Base-by-base conservation (phyloP, 2,113 vertebrate genomes). In the Laterallus jamaicensis region DNA sequence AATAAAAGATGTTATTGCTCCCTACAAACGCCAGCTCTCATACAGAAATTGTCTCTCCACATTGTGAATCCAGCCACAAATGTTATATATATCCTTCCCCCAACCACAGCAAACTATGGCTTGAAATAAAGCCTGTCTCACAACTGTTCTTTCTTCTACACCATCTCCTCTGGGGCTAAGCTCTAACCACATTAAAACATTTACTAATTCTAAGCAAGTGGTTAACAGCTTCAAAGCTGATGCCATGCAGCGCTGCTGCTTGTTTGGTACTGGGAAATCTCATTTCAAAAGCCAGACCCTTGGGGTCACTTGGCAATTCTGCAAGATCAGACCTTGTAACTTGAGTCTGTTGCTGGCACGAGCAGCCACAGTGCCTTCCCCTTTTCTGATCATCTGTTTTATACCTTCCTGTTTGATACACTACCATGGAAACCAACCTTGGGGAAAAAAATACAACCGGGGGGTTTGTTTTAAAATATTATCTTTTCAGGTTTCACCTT, bases 21-120 rank as follows among this genome's bases (percentile, higher is more conserved):
- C 42, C 50, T 64, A 28, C 10, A 59, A 28, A 39, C 39, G 37
- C 28, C 32, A 64, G 42, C 6, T 64, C 68, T 66, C 26, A 16
- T 10, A 55, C 4, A 69, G 55, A n/a, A 82, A 19, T 60, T 73
- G 59, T 68, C 13, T 12, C 29, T 69, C 62, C 35, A 54, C 42
- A 20, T 26, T 73, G 26, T 1, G 0, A 58, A 64, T 37, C n/a
- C 25, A 42, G 37, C 42, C 42, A 63, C 60, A 69, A 64, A 47
- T 0, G 0, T 52, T 31, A 22, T 2, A 22, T 2, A 15, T 11
- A 87, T 35, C 49, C 18, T 47, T 47, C 25, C 49, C 28, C 39
- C 2, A 40, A 2, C 26, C 20, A 19, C 0, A 5, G 24, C 70
- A 88, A 86, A 50, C 52, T 32, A 13, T 29, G 37, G 26, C 37